Evolutionary conservation across 2,113 vertebrate species (phyloP), one percentile per base, ranked within the genome.

Genomic region (Antechinus stuartii): DNA sequence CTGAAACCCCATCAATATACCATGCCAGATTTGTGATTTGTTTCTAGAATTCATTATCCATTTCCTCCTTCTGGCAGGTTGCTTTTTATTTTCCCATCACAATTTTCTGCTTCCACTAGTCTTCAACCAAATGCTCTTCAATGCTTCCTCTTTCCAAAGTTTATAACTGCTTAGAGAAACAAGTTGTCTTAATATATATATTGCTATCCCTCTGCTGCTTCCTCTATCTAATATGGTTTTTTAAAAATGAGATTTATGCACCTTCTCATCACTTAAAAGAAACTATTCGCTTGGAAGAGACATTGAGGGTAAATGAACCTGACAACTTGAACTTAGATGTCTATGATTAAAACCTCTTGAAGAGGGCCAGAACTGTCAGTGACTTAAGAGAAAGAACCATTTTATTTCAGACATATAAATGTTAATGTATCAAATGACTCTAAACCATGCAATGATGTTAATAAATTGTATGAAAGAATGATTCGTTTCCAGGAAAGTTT

Each of bases 281-380:
- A 91, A 84, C 16, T n/a, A 0, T 14, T 92, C 91, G 35, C 84
- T 16, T 84, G 89, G 90, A 92, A 42, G 93, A 90, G 84, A 8
- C n/a, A 89, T 42, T 10, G 0, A 4, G 47, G 16, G 47, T 10
- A 89, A 2, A n/a, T 90, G 53, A 50, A 57, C 61, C 47, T 52
- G 47, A 95, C 52, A 94, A 91, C 27, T 30, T 93, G 91, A 55
- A 61, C 76, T 96, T 96, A 25, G 14, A 24, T 90, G 49, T 49
- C 61, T 90, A 61, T 52, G 95, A 46, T 24, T 94, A 46, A 94
- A 94, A 91, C 76, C 46, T 92, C 93, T 95, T 93, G 91, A 91
- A 95, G 92, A 93, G 30, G 91, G 22, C 94, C 57, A 95, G 92
- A 92, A n/a, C 26, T 14, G 25, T 93, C 23, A 54, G 35, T 90